Evolutionary conservation across 1,140 invertebrate species (phyloP), one percentile per base, ranked within the genome.

Genomic region (Ooceraea biroi): DNA sequence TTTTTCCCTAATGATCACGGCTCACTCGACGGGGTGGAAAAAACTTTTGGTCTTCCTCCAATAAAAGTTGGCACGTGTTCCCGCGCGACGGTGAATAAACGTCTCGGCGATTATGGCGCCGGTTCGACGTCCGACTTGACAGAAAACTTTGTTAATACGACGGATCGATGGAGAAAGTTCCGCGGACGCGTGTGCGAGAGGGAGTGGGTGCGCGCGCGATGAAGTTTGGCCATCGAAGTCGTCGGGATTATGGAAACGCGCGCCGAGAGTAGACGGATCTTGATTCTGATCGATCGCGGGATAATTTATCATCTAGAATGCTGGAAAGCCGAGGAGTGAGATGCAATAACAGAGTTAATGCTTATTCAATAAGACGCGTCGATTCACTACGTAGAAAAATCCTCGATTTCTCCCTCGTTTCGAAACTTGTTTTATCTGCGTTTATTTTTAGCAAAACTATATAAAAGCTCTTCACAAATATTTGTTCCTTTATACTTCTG

Each of bases 1-100:
- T 85, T 90, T 82, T 77, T 50, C 88, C 68, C 87, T 92, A 92
- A 92, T 92, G 91, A 93, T 92, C 90, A 88, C 89, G 74, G 71
- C 71, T 63, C 77, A 55, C 60, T 44, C 52, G 72, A 71, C 61
- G 60, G 52, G 66, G 57, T 77, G 85, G 87, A 88, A 82, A n/a
- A 91, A 94, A 93, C 91, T 93, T 94, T 93, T 92, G 92, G 92
- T 92, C 90, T 84, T 89, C 74, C 85, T 93, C 92, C 92, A 91
- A 91, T 85, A 88, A 93, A 93, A 93, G 89, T 93, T 94, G 92
- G 91, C 92, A 91, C 91, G 90, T 93, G 90, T 90, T 88, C 82
- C 61, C 60, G 85, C 41, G 74, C 90, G 88, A 92, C 90, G 87
- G 77, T 90, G 91, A 93, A 93, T 93, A 93, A 93, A 93, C 91